Conservation (phyloP, 2,888 invertebrate species). For the Lepidochrysops patricia region DNA sequence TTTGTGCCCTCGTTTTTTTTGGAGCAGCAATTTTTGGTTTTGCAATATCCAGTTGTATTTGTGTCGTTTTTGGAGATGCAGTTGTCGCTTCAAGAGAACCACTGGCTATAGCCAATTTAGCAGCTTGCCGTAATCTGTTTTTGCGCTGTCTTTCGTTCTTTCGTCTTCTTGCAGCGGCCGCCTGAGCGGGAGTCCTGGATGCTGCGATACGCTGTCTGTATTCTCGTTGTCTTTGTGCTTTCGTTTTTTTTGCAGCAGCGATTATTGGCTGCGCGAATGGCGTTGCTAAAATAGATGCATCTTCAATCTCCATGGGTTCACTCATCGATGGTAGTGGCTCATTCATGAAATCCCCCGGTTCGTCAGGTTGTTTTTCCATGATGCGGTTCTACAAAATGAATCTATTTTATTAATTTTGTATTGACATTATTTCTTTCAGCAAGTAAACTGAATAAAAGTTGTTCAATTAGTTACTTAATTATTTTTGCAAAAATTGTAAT, state of each 20-base stretch:
- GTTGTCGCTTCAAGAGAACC: slow-evolving; percentile 24
- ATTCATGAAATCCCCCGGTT: slow-evolving; percentile 27
- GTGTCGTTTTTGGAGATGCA: too few relatives aligned
- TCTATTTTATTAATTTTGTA: slow-evolving; percentile 16
- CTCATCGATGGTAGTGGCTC: slow-evolving; percentile 19
- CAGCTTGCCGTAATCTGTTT: slow-evolving; percentile 31
- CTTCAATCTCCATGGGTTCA: slow-evolving; percentile 20
- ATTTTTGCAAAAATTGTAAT: slow-evolving; percentile 9
- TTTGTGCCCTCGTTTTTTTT: slow-evolving; percentile 28
- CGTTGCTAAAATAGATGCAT: slow-evolving; percentile 21
- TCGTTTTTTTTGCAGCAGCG: slow-evolving; percentile 21
- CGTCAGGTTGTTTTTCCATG: slow-evolving; percentile 26
- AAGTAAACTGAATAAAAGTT: background rate
- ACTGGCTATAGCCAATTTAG: slow-evolving; percentile 28
- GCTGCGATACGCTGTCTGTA: slow-evolving; percentile 34
- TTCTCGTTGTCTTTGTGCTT: slow-evolving; percentile 31
- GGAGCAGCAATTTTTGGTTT: too few relatives aligned
- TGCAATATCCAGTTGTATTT: too few relatives aligned
- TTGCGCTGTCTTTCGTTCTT: slow-evolving; percentile 28
- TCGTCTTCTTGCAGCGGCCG: slow-evolving; percentile 26
- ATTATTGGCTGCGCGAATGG: slow-evolving; percentile 21
- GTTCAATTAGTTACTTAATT: slow-evolving; percentile 3
- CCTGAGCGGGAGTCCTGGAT: slow-evolving; percentile 32
- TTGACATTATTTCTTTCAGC: background rate
- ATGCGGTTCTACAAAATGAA: slow-evolving; percentile 28